Evolutionary conservation across 2,113 vertebrate genomes (phyloP), one percentile per base, ranked within the genome.

Genomic region (Meriones unguiculatus): DNA sequence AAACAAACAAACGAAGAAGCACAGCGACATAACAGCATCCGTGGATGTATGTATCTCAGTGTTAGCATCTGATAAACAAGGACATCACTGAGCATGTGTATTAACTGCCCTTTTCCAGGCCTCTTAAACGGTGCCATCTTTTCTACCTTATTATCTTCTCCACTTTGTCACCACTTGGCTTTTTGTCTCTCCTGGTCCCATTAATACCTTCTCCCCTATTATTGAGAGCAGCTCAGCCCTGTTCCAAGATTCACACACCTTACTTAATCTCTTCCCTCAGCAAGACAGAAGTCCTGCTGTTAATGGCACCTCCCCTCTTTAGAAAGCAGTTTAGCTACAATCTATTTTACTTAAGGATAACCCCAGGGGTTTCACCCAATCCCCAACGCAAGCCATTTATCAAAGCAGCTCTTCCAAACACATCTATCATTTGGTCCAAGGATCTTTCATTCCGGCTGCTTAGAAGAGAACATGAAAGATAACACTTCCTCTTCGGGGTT

Each of bases 341-440:
- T 94, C 78, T 88, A 38, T 95, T 96, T 91, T 82, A 95, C 81
- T 96, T 97, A 94, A 94, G 41, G 82, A 92, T 95, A 95, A 95
- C 90, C 92, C 76, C 69, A 78, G 30, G 75, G 73, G 85, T 84
- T 82, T 95, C 94, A 38, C 72, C 54, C 97, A 90, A 69, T 82
- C 77, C 72, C 70, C 85, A 97, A 69, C 75, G 85, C 46, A 82
- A 90, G 76, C 22, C 88, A 91, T 88, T 89, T 91, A 95, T 95
- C 97, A 95, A 89, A 94, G 82, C 46, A 52, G 52, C 52, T 91
- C 81, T 91, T 90, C 90, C 73, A 97, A 95, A 64, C 30, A 65
- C 50, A 94, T 89, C 88, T 91, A 35, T 92, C 77, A 65, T 89
- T 80, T 82, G 35, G 77, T 91, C 88, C 77, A 96, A 93, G 92